Base-by-base conservation (phyloP, 2,113 vertebrate species). In the mouse (Mus musculus) region DNA sequence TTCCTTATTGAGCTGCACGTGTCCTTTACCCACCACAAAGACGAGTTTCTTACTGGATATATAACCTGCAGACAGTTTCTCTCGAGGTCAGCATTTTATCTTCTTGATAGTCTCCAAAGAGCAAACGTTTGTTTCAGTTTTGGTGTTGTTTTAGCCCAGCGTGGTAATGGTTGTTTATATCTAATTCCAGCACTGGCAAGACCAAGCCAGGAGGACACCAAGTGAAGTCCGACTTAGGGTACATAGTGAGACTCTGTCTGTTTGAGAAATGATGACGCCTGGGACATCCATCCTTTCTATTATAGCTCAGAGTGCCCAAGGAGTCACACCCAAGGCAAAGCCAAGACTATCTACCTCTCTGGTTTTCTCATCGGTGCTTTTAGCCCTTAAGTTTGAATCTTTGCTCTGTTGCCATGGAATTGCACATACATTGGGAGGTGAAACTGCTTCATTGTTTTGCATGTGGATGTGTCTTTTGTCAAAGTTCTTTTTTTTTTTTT, bases 1-100 rank as follows among this genome's bases (percentile, higher is more conserved):
- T 97, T 95, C 71, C 63, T 96, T 82, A 33, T 49, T 92, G 75
- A 78, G 7, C 75, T 82, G 24, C 65, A 73, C 39, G 3, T 77
- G 33, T 91, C 42, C 30, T 76, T 76, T 65, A 33, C 36, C 73
- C n/a, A 52, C 81, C 91, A 93, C 71, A 20, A 93, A 91, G 93
- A 81, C 42, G 42, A 76, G 82, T 93, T 94, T 13, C 36, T 59
- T 77, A 63, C 77, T 30, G 54, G 28, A 63, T 65, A 46, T 13
- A 28, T 89, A 39, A 86, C 52, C 89, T 90, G 11, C 22, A 71
- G 77, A 82, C 89, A 9, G 24, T 91, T 36, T 22, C 49, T 80
- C 49, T 67, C 0, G 54, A n/a, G 6, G 4, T 84, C 88, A 5
- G 73, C 22, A 81, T 94, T 85, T 61, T 24, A n/a, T 30, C 78